phyloP scores from a whole-genome alignment of 2,797 vertebrate species.

The Sebastes taczanowskii region DNA sequence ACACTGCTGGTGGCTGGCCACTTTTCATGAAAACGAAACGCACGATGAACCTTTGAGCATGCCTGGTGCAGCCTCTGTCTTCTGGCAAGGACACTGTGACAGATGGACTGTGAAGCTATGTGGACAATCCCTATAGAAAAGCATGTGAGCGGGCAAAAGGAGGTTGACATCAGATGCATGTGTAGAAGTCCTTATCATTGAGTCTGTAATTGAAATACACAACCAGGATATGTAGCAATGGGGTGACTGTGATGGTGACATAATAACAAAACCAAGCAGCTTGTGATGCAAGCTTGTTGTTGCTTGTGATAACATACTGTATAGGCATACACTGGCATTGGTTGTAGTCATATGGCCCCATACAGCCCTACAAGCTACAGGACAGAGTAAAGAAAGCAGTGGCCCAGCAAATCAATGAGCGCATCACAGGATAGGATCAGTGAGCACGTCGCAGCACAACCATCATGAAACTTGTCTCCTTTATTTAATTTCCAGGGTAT shows the following conservation, averaged over 20 bases:
- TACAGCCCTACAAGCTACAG: not conserved
- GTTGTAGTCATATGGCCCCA: constrained; percentile 8
- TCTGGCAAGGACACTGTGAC: constrained; percentile 52
- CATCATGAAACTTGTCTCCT: constrained; percentile 42
- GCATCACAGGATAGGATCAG: constrained; percentile 44
- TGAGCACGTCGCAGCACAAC: constrained; percentile 13
- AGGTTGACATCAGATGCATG: not conserved
- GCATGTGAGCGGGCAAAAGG: not conserved
- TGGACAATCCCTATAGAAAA: constrained; percentile 4
- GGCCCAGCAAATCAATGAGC: constrained; percentile 21
- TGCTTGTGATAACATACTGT: not conserved
- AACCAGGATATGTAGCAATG: not conserved
- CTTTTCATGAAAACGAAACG: constrained; percentile 22
- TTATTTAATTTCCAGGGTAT: not conserved
- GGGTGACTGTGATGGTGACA: not conserved
- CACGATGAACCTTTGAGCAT: constrained; percentile 6
- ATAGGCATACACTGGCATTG: not conserved
- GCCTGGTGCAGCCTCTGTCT: constrained; percentile 8
- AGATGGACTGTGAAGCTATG: constrained; percentile 22
- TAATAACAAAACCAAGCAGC: not conserved
- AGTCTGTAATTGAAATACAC: not conserved
- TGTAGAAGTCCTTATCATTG: not conserved
- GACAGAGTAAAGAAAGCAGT: constrained; percentile 36
- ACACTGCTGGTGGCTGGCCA: not conserved
- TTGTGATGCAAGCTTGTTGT: constrained; percentile 1